phyloP scores from a whole-genome alignment of 2,797 vertebrate genomes.

The Carcharodon carcharias region DNA sequence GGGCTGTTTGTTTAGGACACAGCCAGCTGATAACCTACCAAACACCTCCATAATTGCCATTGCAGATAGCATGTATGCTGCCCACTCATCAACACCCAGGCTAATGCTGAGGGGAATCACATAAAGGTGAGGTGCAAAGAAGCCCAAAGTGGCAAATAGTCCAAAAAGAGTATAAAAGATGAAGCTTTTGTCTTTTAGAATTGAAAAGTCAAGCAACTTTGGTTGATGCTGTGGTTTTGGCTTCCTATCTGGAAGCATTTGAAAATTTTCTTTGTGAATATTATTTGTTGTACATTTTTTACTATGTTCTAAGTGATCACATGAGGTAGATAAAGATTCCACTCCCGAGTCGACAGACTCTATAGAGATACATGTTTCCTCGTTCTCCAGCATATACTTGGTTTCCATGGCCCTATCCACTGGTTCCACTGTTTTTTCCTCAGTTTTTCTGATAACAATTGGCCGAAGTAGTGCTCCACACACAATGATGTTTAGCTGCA shows the following conservation, averaged over 20 bases:
- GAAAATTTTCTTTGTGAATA: slow-evolving; percentile 48
- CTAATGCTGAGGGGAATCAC: slow-evolving; percentile 81
- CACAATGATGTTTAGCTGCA: slow-evolving; percentile 71
- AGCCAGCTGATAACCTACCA: slow-evolving; percentile 73
- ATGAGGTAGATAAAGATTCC: slow-evolving; percentile 71
- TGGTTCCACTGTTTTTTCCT: slow-evolving; percentile 44
- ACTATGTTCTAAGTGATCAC: slow-evolving; percentile 53
- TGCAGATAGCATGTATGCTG: slow-evolving; percentile 73
- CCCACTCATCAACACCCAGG: slow-evolving; percentile 65
- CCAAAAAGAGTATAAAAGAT: slow-evolving; percentile 87
- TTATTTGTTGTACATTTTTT: slow-evolving; percentile 45
- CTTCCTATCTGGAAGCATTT: slow-evolving; percentile 40
- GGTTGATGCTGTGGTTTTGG: slow-evolving; percentile 29
- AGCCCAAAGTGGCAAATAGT: slow-evolving; percentile 87
- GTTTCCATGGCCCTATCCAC: slow-evolving; percentile 51
- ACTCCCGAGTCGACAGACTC: slow-evolving; percentile 88
- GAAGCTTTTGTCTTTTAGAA: slow-evolving; percentile 76
- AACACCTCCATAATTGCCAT: slow-evolving; percentile 85
- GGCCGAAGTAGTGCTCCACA: slow-evolving; percentile 76
- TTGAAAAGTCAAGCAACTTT: slow-evolving; percentile 74
- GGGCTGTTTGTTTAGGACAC: slow-evolving; percentile 63
- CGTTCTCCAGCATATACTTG: slow-evolving; percentile 75
- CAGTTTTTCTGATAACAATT: slow-evolving; percentile 58
- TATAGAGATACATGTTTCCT: slow-evolving; percentile 75
- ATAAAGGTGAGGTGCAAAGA: slow-evolving; percentile 87